phyloP scores from a whole-genome alignment of 1,140 invertebrate species.

The Lepidostoma basale region DNA sequence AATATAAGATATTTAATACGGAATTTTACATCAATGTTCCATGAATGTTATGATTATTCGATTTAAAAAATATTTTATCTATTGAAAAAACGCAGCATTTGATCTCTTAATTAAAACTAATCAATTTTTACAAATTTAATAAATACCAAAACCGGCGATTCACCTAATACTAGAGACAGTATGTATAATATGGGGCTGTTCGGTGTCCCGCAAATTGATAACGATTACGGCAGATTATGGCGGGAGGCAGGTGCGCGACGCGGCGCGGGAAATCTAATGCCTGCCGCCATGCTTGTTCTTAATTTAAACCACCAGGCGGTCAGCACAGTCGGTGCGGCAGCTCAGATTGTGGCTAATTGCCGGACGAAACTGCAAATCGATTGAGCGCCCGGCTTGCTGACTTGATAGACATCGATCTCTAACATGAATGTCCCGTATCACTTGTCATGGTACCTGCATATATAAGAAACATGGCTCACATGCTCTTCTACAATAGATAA shows the following conservation, averaged over 20 bases:
- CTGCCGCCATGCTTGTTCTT: constrained; percentile 27
- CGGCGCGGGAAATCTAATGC: constrained; percentile 28
- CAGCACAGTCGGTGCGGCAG: background rate
- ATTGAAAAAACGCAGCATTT: too few species aligned
- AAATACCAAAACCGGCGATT: background rate
- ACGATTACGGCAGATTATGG: constrained; percentile 42
- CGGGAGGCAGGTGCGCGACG: constrained; percentile 31
- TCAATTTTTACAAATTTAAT: too few species aligned
- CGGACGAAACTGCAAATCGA: background rate
- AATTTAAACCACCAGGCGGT: constrained; percentile 24
- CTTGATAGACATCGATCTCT: too few species aligned
- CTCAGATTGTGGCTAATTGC: constrained; percentile 13
- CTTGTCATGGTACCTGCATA: too few species aligned
- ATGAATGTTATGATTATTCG: too few species aligned
- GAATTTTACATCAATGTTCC: too few species aligned
- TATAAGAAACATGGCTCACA: too few species aligned
- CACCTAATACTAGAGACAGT: background rate
- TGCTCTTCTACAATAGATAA: too few species aligned
- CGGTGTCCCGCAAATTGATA: constrained; percentile 42
- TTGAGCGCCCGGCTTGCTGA: background rate
- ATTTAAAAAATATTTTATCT: too few species aligned
- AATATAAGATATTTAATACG: too few species aligned
- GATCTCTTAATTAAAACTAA: too few species aligned
- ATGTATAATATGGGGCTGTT: constrained; percentile 19
- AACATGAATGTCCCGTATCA: too few species aligned